These are phyloP conservation scores for Pelvicachromis taeniatus DNA, from an alignment of 2,113 vertebrate species.

Conservation along the genomic window DNA sequence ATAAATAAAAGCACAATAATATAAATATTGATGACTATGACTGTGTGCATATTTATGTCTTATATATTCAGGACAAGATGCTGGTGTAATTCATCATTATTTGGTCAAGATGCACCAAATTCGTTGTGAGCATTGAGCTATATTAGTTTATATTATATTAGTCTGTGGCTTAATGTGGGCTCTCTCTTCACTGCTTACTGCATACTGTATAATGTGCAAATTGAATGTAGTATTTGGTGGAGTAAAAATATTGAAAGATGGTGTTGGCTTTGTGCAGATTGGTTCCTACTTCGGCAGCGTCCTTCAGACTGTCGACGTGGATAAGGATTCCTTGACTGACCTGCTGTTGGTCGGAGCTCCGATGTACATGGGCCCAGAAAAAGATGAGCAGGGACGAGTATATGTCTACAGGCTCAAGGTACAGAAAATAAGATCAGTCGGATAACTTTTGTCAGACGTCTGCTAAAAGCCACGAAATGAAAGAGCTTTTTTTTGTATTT, in stretches of 20 bases:
- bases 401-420: slow-evolving; percentile 89
- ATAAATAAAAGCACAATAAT: background rate
- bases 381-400: slow-evolving; percentile 91
- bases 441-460: background rate
- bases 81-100: background rate
- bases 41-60: background rate
- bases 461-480: background rate
- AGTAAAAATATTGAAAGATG: background rate
- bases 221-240: background rate
- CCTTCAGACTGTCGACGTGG: slow-evolving; percentile 84
- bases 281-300: slow-evolving; percentile 95
- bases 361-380: slow-evolving; percentile 93
- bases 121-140: background rate
- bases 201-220: background rate
- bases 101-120: background rate
- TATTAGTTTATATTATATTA: background rate
- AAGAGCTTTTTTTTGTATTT: background rate
- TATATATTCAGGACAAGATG: background rate
- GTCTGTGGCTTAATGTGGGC: background rate
- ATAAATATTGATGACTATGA: background rate
- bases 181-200: background rate
- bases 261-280: slow-evolving; percentile 72
- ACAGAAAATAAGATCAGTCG: background rate
- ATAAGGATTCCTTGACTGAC: slow-evolving; percentile 84
- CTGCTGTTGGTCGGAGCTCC: slow-evolving; percentile 90